Evolutionary conservation across 2,888 invertebrate genomes (phyloP).

Genomic region (Pristionchus fissidentatus): DNA sequence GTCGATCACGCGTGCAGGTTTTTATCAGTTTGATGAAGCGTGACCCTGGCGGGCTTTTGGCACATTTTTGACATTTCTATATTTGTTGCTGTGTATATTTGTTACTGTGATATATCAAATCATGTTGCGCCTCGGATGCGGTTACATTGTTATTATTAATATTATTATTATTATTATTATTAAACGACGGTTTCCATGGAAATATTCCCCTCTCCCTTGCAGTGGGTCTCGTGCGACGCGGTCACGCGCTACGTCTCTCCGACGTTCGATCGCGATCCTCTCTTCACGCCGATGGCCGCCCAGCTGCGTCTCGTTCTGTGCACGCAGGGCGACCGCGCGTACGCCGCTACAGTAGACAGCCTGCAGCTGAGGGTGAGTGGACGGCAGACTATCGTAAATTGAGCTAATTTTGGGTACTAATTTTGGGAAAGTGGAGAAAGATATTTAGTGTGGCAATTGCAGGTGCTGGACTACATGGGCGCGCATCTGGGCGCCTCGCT

Average conservation of each 20-base stretch:
- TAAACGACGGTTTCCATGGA: neutral
- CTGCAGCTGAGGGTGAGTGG: slow-evolving; percentile 8
- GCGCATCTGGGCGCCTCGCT: neutral
- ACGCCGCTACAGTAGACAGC: neutral
- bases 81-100: no score
- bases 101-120: no score
- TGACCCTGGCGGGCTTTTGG: no score
- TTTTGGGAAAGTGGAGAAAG: neutral
- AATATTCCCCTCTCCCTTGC: neutral
- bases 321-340: neutral
- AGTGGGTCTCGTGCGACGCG: neutral
- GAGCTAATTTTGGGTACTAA: neutral
- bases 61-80: no score
- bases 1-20: no score
- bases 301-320: neutral
- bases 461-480: neutral
- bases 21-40: no score
- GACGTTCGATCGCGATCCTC: slow-evolving; percentile 30
- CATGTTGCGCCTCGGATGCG: no score
- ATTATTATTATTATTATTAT: no score
- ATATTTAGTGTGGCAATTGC: neutral
- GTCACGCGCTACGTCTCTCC: slow-evolving; percentile 21
- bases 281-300: slow-evolving; percentile 23
- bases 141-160: no score
- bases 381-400: neutral